A percentile compares a stretch with the other conserved stretches of the same genome.
Conservation (phyloP, 1,140 invertebrate genomes). For the Pachypeltis micranthus region DNA sequence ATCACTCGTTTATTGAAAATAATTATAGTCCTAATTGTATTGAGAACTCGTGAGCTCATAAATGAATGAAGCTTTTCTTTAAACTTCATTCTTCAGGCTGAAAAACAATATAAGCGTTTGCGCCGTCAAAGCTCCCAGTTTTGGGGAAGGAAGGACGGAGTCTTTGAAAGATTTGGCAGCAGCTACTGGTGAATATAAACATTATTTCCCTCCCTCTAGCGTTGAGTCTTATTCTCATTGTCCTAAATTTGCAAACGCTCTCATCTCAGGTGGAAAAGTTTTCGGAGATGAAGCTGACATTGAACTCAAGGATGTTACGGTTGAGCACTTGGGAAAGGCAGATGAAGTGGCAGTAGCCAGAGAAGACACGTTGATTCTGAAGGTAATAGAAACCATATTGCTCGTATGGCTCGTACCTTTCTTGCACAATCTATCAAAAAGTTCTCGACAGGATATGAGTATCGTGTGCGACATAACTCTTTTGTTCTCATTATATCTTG, state of each 20-base stretch:
- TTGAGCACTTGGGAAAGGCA: slow-evolving; percentile 45
- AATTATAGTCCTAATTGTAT: no score
- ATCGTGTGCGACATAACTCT: neutral
- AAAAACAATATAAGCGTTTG: slow-evolving; percentile 33
- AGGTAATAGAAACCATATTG: neutral
- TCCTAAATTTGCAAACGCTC: no score
- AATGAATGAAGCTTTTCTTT: no score
- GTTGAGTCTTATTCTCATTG: no score
- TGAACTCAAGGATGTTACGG: slow-evolving; percentile 52
- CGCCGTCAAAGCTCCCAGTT: slow-evolving; percentile 59
- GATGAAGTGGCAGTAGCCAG: slow-evolving; percentile 27
- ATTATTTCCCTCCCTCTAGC: no score
- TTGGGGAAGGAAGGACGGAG: slow-evolving; percentile 58
- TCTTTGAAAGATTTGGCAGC: slow-evolving; percentile 56
- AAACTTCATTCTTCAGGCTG: slow-evolving; percentile 45
- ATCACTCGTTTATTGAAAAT: no score
- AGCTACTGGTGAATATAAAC: slow-evolving; percentile 45
- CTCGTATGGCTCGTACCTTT: neutral
- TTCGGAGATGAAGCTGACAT: slow-evolving; percentile 56
- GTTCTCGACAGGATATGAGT: neutral
- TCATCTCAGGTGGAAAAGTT: slow-evolving; percentile 43
- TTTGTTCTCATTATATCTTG: neutral
- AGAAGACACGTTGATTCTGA: slow-evolving; percentile 13
- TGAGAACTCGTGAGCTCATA: no score
- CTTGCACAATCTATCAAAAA: neutral